These are phyloP conservation scores for Chionis minor DNA, from an alignment of 2,113 vertebrate genomes.

Conservation along the genomic window DNA sequence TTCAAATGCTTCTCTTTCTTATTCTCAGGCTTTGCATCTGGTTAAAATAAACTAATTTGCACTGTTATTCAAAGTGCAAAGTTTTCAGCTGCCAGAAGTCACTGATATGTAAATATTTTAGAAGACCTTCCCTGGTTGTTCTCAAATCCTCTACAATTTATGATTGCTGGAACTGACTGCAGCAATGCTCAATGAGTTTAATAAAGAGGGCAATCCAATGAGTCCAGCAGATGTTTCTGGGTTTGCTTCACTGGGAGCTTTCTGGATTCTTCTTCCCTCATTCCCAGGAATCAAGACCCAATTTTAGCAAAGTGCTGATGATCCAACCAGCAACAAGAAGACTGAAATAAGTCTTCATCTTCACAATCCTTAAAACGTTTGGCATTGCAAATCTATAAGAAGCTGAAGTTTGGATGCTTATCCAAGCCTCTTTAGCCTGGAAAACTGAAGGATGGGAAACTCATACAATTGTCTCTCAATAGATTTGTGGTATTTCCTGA, in stretches of 20 bases:
- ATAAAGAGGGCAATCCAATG: slow-evolving; percentile 22
- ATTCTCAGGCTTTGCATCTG: not conserved
- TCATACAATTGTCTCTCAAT: not conserved
- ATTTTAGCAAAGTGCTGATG: slow-evolving; percentile 50
- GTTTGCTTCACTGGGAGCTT: slow-evolving; percentile 48
- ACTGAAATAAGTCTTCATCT: slow-evolving; percentile 4
- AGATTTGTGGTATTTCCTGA: slow-evolving; percentile 55
- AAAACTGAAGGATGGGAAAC: slow-evolving; percentile 14
- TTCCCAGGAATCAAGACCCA: slow-evolving; percentile 52
- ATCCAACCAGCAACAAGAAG: not conserved
- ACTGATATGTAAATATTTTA: not conserved
- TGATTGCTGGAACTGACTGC: not conserved
- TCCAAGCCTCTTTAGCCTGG: not conserved
- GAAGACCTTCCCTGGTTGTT: not conserved
- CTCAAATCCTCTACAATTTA: not conserved
- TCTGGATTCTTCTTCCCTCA: slow-evolving; percentile 35
- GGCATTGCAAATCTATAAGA: not conserved
- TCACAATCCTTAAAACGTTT: not conserved
- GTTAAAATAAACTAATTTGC: not conserved
- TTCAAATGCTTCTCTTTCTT: not conserved
- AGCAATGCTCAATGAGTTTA: not conserved
- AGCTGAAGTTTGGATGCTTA: not conserved
- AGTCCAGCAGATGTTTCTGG: slow-evolving; percentile 55
- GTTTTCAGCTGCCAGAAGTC: not conserved
- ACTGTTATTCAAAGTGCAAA: not conserved